Evolutionary conservation across 1,140 invertebrate genomes (phyloP).

Genomic region (Philotrypesis tridentata): DNA sequence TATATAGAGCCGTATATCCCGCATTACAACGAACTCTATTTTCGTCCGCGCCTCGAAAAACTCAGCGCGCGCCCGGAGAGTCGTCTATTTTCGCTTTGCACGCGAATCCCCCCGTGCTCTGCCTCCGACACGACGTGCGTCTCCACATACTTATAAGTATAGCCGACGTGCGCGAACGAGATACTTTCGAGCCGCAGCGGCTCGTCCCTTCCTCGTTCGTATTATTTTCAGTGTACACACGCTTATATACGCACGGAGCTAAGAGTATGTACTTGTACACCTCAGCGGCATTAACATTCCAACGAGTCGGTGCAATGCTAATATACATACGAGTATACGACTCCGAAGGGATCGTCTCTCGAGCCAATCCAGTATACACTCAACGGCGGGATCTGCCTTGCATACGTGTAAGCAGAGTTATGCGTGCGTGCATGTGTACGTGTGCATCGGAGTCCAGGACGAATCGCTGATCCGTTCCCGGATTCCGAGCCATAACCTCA

Average conservation of each 20-base stretch:
- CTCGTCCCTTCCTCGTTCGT: no score
- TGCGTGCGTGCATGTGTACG: neutral
- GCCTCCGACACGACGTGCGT: no score
- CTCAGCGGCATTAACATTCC: neutral
- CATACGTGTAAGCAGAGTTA: neutral
- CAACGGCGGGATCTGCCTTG: neutral
- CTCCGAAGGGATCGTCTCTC: neutral
- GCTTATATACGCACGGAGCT: neutral
- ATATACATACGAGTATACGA: neutral
- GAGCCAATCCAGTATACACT: neutral
- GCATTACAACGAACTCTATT: neutral
- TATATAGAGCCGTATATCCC: neutral
- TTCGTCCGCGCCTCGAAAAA: neutral
- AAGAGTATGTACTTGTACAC: neutral
- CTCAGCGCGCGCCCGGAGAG: neutral
- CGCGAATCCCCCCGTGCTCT: neutral
- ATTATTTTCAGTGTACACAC: no score
- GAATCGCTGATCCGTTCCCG: slow-evolving; percentile 29
- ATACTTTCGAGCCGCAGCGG: neutral
- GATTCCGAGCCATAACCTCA: slow-evolving; percentile 61
- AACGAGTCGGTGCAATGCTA: no score
- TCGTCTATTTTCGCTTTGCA: neutral
- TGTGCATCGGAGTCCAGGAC: neutral
- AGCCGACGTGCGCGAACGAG: no score
- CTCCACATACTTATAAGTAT: no score